Evolutionary conservation across 2,797 vertebrate species (phyloP), one percentile per base, ranked within the genome.

Genomic region (Coilia nasus): DNA sequence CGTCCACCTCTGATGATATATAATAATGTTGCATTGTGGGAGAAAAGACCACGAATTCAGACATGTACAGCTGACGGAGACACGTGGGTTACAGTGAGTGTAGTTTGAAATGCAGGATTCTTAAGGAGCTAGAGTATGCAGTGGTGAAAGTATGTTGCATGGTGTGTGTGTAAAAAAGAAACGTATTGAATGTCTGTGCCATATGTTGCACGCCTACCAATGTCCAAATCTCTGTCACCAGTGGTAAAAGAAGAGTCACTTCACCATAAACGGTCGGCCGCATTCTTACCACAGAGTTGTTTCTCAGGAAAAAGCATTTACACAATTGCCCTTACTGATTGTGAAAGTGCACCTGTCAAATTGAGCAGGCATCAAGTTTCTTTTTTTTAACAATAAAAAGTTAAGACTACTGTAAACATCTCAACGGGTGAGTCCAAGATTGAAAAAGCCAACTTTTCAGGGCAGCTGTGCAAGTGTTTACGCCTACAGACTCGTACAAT

Each of bases 321-420:
- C 71, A 78, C 9, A 44, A 78, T 12, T 19, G 35, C 17, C 7
- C 71, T 78, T 71, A 15, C 15, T 78, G 35, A 78, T 10, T 41
- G 19, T 6, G 35, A 78, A 41, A 78, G 31, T 44, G 71, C 14
- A 35, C 35, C 19, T 17, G 71, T 6, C 15, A 19, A 59, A 59
- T 11, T 59, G 57, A n/a, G 17, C 57, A 59, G 19, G 57, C 17
- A 21, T 41, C 35, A 78, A 64, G 10, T 23, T 9, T 41, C 19
- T 44, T 78, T 41, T 41, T 6, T 44, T 44, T 21, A 44, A 54
- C 50, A 78, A 78, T 41, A 78, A 35, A 78, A 78, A 78, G 35
- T 78, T 78, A 78, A 78, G 71, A 78, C 71, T 78, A 78, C 14
- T 64, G 64, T 54, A 67, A 46, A 83, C 54, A 82, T 57, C 35